phyloP scores from a whole-genome alignment of 2,113 vertebrate species.

The Odobenus rosmarus region DNA sequence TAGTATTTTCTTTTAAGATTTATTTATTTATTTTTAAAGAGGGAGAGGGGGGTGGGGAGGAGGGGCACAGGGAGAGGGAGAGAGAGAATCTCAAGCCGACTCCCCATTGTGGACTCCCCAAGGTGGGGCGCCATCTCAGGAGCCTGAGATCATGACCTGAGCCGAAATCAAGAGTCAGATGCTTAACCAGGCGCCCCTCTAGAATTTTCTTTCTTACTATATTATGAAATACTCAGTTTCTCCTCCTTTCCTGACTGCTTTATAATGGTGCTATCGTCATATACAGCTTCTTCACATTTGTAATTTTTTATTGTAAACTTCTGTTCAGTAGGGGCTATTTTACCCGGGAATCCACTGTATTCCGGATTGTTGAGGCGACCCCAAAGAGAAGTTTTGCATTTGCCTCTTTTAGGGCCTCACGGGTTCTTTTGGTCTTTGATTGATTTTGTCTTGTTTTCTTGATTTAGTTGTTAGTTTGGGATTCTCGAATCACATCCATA shows the following conservation, averaged over 20 bases:
- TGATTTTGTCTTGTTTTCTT: background rate
- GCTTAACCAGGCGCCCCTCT: background rate
- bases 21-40: background rate
- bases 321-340: background rate
- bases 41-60: background rate
- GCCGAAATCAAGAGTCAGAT: background rate
- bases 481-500: background rate
- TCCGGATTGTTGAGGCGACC: background rate
- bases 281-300: background rate
- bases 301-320: background rate
- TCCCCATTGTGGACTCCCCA: fast-evolving
- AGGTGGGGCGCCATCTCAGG: background rate
- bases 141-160: background rate
- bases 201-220: background rate
- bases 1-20: background rate
- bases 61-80: background rate
- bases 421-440: background rate
- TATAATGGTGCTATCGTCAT: background rate
- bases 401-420: background rate
- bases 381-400: background rate
- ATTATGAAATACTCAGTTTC: background rate
- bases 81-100: background rate
- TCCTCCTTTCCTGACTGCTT: background rate
- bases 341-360: background rate
- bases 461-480: background rate